Conservation (phyloP, 2,888 invertebrate genomes). For the Platycheirus rosarum region DNA sequence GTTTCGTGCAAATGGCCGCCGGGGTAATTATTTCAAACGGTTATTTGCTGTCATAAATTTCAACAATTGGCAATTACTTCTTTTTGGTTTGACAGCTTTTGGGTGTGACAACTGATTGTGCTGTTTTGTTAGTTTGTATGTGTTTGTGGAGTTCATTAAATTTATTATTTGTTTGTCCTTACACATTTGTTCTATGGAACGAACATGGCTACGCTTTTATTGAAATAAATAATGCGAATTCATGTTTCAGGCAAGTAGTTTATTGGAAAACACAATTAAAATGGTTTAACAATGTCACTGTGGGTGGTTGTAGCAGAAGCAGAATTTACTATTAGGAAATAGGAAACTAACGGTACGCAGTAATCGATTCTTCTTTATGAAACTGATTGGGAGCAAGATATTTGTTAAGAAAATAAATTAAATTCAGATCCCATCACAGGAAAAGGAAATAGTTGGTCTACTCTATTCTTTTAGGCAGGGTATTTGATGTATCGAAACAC, state of each 20-base stretch:
- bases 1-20: conserved; percentile 30
- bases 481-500: no score
- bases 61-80: conserved; percentile 54
- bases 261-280: not conserved
- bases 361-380: no score
- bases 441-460: no score
- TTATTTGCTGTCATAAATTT: conserved; percentile 60
- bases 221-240: conserved; percentile 7
- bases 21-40: conserved; percentile 63
- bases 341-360: no score
- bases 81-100: conserved; percentile 35
- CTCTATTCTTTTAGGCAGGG: no score
- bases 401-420: no score
- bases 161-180: conserved; percentile 28
- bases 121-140: not conserved
- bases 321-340: no score
- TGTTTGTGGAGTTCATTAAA: conserved; percentile 3
- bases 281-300: not conserved
- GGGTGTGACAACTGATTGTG: conserved; percentile 34
- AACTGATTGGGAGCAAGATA: no score
- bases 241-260: conserved; percentile 9
- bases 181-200: no score
- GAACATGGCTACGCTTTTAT: no score
- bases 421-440: no score
- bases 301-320: not conserved